Evolutionary conservation across 2,888 invertebrate genomes (phyloP).

Genomic region (Chloroclysta siterata): DNA sequence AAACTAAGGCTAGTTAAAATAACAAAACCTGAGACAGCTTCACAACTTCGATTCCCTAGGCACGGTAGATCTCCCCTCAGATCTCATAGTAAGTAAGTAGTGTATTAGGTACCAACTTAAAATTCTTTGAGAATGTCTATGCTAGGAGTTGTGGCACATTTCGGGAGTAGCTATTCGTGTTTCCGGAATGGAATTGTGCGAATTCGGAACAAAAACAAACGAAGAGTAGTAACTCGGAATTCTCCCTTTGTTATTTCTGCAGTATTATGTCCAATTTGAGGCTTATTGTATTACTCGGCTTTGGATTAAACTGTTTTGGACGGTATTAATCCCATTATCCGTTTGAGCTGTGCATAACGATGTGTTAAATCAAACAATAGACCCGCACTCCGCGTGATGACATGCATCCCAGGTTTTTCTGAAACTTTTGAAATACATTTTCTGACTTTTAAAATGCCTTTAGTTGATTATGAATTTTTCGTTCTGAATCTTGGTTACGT

Average conservation of each 20-base stretch:
- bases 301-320: constrained; percentile 34
- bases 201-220: constrained; percentile 54
- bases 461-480: too few relatives aligned
- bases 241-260: constrained; percentile 44
- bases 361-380: constrained; percentile 7
- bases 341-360: constrained; percentile 6
- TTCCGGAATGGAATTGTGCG: constrained; percentile 37
- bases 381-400: neutral
- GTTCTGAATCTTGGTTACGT: too few relatives aligned
- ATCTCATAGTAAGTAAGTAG: too few relatives aligned
- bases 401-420: neutral
- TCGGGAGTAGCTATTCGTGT: constrained; percentile 48
- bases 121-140: too few relatives aligned
- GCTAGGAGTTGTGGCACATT: constrained; percentile 48
- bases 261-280: constrained; percentile 39
- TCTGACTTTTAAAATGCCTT: too few relatives aligned
- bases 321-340: constrained; percentile 13
- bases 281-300: constrained; percentile 52
- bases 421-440: too few relatives aligned
- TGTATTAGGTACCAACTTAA: too few relatives aligned
- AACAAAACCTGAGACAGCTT: too few relatives aligned
- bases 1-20: too few relatives aligned
- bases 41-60: too few relatives aligned
- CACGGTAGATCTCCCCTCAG: too few relatives aligned
- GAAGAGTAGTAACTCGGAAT: constrained; percentile 42